Percentiles rank a stretch among this genome's conserved stretches.
Evolutionary conservation across 2,888 invertebrate genomes (phyloP).

Genomic region (Epiperipatus broadwayi): DNA sequence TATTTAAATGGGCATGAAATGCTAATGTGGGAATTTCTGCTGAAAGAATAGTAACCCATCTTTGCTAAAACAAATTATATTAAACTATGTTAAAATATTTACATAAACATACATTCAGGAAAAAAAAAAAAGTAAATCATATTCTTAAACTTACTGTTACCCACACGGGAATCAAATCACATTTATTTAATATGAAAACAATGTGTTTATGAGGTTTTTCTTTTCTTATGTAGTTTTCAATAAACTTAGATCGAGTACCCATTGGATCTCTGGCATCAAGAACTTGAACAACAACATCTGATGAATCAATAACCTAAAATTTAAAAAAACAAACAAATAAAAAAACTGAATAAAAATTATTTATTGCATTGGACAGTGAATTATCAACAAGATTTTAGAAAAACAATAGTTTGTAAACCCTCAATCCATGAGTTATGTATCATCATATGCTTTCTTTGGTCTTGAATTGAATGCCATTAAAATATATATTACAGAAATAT

Average conservation of each 20-base stretch:
- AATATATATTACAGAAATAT: too few relatives aligned
- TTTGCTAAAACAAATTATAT: slow-evolving; percentile 36
- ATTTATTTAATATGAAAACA: slow-evolving; percentile 87
- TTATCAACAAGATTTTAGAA: too few relatives aligned
- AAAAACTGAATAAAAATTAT: slow-evolving; percentile 6
- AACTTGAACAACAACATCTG: slow-evolving; percentile 87
- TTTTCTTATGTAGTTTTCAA: slow-evolving; percentile 72
- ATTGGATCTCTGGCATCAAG: slow-evolving; percentile 91
- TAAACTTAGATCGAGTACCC: slow-evolving; percentile 80
- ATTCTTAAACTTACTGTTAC: slow-evolving; percentile 43
- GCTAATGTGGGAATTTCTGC: slow-evolving; percentile 91
- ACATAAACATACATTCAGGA: background rate
- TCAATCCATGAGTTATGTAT: too few relatives aligned
- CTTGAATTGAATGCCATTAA: too few relatives aligned
- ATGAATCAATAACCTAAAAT: slow-evolving; percentile 59
- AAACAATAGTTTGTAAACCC: too few relatives aligned
- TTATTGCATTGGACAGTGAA: background rate
- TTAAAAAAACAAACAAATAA: slow-evolving; percentile 5
- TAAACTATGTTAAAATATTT: slow-evolving; percentile 1
- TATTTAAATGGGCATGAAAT: slow-evolving; percentile 93
- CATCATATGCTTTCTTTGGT: too few relatives aligned
- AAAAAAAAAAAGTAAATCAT: slow-evolving; percentile 10
- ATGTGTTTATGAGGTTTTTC: slow-evolving; percentile 95
- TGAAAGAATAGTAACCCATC: slow-evolving; percentile 88
- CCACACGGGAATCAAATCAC: slow-evolving; percentile 78